Conservation (phyloP, 2,113 vertebrate species). For the Danio rerio region GRCz12tu NC_133180.1:55114001-55114500, state of each 20-base stretch:
- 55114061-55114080: conserved; percentile 89
- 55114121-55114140: conserved; percentile 82
- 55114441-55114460: conserved; percentile 83
- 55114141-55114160: conserved; percentile 94
- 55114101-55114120: conserved; percentile 89
- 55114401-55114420: conserved; percentile 81
- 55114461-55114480: conserved; percentile 84
- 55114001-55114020: conserved; percentile 72
- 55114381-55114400: conserved; percentile 85
- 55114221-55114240: conserved; percentile 88
- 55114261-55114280: conserved; percentile 91
- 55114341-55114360: conserved; percentile 94
- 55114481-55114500: conserved; percentile 80
- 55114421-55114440: conserved; percentile 88
- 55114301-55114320: conserved; percentile 85
- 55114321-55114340: conserved; percentile 86
- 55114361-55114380: conserved; percentile 90
- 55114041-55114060: conserved; percentile 77
- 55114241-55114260: conserved; percentile 86
- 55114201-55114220: conserved; percentile 85
- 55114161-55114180: conserved; percentile 86
- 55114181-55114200: conserved; percentile 82
- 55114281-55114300: conserved; percentile 90
- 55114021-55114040: conserved; percentile 79
- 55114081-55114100: conserved; percentile 93